These are phyloP conservation scores for Chaenogobius annularis DNA, from an alignment of 2,113 vertebrate species.

Conservation along the genomic window DNA sequence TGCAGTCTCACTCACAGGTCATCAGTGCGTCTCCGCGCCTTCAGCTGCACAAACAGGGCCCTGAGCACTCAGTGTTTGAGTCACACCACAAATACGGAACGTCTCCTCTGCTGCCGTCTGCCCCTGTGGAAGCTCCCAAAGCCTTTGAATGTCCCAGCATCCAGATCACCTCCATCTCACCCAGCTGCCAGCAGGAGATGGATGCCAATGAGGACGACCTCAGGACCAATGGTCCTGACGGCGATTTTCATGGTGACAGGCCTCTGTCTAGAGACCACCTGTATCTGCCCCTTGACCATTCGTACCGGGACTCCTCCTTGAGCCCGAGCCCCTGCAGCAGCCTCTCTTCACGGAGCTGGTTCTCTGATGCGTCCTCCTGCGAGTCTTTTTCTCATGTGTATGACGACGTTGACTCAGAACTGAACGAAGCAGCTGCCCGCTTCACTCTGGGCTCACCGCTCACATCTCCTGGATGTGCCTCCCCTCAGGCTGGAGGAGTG, in stretches of 20 bases:
- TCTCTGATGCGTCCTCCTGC: slow-evolving; percentile 96
- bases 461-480: slow-evolving; percentile 88
- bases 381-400: slow-evolving; percentile 97
- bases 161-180: slow-evolving; percentile 98
- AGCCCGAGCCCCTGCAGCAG: slow-evolving; percentile 97
- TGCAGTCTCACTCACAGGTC: slow-evolving; percentile 85
- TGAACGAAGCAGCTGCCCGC: slow-evolving; percentile 94
- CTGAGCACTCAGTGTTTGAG: slow-evolving; percentile 81
- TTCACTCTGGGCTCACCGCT: slow-evolving; percentile 93
- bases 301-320: slow-evolving; percentile 92
- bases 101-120: slow-evolving; percentile 64
- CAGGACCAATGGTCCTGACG: slow-evolving; percentile 85
- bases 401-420: slow-evolving; percentile 95
- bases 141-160: slow-evolving; percentile 97
- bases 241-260: slow-evolving; percentile 85
- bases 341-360: slow-evolving; percentile 96
- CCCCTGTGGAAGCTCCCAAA: slow-evolving; percentile 83
- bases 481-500: slow-evolving; percentile 84
- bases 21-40: slow-evolving; percentile 83
- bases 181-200: slow-evolving; percentile 96
- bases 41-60: slow-evolving; percentile 84
- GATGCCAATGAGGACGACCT: slow-evolving; percentile 85
- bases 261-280: slow-evolving; percentile 93
- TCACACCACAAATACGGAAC: slow-evolving; percentile 83
- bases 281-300: slow-evolving; percentile 94